Evolutionary conservation across 2,888 invertebrate genomes (phyloP), one percentile per base, ranked within the genome.

Genomic region (Himalopsyche tibetana): DNA sequence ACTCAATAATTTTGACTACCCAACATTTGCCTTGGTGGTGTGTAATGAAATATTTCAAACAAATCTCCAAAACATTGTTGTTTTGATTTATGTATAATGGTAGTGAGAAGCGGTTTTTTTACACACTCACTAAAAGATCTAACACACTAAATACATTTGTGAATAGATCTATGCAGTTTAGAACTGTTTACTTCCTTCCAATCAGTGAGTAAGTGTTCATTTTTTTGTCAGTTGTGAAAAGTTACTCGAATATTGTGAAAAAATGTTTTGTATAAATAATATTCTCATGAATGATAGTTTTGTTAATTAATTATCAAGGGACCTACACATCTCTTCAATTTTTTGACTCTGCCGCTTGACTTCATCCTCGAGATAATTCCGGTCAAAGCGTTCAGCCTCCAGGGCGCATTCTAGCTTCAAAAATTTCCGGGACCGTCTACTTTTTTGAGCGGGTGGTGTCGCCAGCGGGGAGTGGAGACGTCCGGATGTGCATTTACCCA

Each of bases 381-480:
- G 94, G 89, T 95, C 95, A 89, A 94, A 95, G 63, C 94, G 91
- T 90, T 95, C 94, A 0, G 94, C 92, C 88, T 95, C 95, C 8
- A 96, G 90, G 38, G 94, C 94, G 0, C 94, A 93, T 88, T 92
- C 93, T 74, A 96, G 89, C 5, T 92, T 91, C 28, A 94, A 91
- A 15, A 95, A 92, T 89, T 83, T 84, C 15, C 87, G 36, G 15
- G 86, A 86, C 28, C 87, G 86, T 4, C 86, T 74, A 19, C 84
- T 55, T 36, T 56, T 82, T 42, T 38, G 55, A 6, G 81, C 55
- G 1, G 82, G 38, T 11, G 87, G 82, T 1, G 87, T 84, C 6
- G 91, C 82, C 93, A 91, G n/a, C 84, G 89, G 90, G 84, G n/a
- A 88, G 82, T 51, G 28, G 80, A 69, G 87, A 87, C 5, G n/a